Conservation (phyloP, 2,888 invertebrate genomes). For the Empis livida region DNA sequence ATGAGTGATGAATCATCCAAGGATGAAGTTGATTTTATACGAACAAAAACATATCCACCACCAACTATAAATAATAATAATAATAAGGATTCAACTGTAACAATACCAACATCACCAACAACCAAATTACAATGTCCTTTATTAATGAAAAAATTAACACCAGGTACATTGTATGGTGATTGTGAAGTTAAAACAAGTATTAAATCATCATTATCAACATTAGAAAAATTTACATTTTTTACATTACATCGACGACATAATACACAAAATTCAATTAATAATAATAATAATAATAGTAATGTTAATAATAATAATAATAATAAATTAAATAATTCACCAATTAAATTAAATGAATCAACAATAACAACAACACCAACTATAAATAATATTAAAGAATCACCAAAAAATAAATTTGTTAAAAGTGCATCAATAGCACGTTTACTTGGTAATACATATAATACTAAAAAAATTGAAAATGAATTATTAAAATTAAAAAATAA, state of each 20-base stretch:
- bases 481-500: conserved; percentile 3
- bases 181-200: conserved; percentile 13
- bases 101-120: conserved; percentile 3
- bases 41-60: conserved; percentile 1
- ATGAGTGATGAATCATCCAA: conserved; percentile 13
- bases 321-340: conserved; percentile 3
- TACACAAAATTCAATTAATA: not conserved
- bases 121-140: not conserved
- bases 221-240: conserved; percentile 13
- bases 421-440: conserved; percentile 32
- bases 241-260: conserved; percentile 6
- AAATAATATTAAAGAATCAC: conserved; percentile 7
- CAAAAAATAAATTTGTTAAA: conserved; percentile 28
- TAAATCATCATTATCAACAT: conserved; percentile 12
- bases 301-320: conserved; percentile 3
- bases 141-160: conserved; percentile 6
- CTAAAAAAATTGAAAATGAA: conserved; percentile 31
- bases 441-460: conserved; percentile 34
- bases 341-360: conserved; percentile 1
- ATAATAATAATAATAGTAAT: not conserved
- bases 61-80: not conserved
- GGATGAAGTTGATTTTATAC: conserved; percentile 33
- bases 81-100: not conserved
- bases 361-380: conserved; percentile 7
- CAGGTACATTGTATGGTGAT: conserved; percentile 12